Evolutionary conservation across 2,888 invertebrate genomes (phyloP).

Genomic region (Spodoptera exigua): DNA sequence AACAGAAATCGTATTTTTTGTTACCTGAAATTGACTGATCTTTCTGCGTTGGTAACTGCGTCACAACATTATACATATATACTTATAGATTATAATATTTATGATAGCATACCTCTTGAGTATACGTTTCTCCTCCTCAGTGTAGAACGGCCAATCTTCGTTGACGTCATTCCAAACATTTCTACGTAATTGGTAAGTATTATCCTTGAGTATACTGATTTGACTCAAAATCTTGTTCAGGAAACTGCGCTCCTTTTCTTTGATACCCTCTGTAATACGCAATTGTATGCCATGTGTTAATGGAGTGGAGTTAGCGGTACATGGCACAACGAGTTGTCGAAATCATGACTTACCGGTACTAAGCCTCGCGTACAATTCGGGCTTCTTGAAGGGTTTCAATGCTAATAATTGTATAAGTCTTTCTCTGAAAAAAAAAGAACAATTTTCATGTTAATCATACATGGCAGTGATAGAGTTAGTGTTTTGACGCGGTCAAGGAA

Average conservation of each 20-base stretch:
- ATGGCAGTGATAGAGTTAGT: background rate
- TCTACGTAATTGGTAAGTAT: slow-evolving; percentile 96
- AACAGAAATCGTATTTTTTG: too few species aligned
- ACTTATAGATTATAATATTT: background rate
- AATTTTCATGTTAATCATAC: slow-evolving; percentile 38
- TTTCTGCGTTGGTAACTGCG: too few species aligned
- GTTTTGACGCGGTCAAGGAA: slow-evolving; percentile 7
- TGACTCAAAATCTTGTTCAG: slow-evolving; percentile 94
- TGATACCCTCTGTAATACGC: slow-evolving; percentile 93
- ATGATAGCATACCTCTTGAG: slow-evolving; percentile 92
- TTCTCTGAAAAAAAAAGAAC: slow-evolving; percentile 92
- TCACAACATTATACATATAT: too few species aligned
- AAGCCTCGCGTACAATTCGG: slow-evolving; percentile 95
- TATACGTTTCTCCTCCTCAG: slow-evolving; percentile 96
- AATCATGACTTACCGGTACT: slow-evolving; percentile 91
- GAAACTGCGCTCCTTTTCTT: slow-evolving; percentile 94
- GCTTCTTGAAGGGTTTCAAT: slow-evolving; percentile 97
- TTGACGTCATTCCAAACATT: slow-evolving; percentile 97
- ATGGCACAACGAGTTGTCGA: slow-evolving; percentile 36
- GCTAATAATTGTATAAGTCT: slow-evolving; percentile 98
- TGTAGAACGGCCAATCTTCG: slow-evolving; percentile 98
- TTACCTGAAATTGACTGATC: too few species aligned
- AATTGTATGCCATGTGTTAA: slow-evolving; percentile 66
- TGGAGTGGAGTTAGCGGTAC: slow-evolving; percentile 54
- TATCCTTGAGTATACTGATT: slow-evolving; percentile 95